Percentiles rank a stretch among this genome's conserved stretches.
Evolutionary conservation across 2,888 invertebrate genomes (phyloP).

Genomic region (Sphaerophoria rueppellii): DNA sequence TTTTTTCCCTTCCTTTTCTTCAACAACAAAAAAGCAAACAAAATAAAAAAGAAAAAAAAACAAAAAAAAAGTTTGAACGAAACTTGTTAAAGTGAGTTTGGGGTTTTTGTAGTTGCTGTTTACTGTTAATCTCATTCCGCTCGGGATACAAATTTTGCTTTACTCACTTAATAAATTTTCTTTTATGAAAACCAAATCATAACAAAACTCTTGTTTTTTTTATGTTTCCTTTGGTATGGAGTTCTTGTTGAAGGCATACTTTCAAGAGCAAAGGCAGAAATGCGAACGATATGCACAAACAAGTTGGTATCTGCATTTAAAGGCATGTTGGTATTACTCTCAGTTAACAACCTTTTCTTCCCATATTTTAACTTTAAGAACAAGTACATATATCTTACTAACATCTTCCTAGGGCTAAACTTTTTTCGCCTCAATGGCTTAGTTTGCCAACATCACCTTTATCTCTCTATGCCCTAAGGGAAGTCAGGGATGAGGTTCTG

Average conservation of each 20-base stretch:
- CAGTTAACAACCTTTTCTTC: no score
- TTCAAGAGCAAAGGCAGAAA: background rate
- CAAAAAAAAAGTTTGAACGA: background rate
- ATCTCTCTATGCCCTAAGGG: no score
- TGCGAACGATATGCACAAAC: no score
- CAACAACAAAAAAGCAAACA: background rate
- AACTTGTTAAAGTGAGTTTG: background rate
- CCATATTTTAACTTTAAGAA: no score
- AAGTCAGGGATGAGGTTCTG: no score
- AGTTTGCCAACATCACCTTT: no score
- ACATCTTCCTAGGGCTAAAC: no score
- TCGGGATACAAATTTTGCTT: slow-evolving; percentile 8
- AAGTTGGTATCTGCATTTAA: no score
- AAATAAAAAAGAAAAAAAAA: background rate
- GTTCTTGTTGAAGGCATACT: background rate
- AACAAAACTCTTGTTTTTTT: background rate
- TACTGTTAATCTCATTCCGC: background rate
- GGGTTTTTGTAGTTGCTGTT: background rate
- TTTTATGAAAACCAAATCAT: background rate
- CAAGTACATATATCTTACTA: no score
- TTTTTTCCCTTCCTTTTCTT: background rate
- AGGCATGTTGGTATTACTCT: no score
- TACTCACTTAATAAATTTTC: slow-evolving; percentile 1
- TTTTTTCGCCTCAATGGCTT: no score
- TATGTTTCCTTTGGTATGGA: background rate